Conservation (phyloP, 2,888 invertebrate genomes). For the Pemphredon lugubris region DNA sequence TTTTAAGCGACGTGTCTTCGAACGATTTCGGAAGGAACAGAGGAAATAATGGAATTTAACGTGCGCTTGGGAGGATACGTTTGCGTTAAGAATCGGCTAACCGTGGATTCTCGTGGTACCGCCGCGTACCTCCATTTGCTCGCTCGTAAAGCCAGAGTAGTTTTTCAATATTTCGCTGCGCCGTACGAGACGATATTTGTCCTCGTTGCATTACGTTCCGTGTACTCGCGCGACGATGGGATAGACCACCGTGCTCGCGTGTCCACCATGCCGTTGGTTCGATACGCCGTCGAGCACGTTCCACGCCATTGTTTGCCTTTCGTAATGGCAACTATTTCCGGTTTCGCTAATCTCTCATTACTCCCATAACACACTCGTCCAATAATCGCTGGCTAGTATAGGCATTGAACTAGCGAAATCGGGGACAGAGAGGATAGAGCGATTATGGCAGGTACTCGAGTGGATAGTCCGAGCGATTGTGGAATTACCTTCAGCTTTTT, state of each 20-base stretch:
- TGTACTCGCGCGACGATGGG: constrained; percentile 18
- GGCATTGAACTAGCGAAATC: constrained; percentile 10
- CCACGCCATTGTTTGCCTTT: constrained; percentile 59
- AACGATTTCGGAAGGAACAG: neutral
- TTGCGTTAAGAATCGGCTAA: too few species aligned
- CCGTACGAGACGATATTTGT: constrained; percentile 28
- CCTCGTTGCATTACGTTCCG: constrained; percentile 15
- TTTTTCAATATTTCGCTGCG: constrained; percentile 38
- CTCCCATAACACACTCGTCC: constrained; percentile 44
- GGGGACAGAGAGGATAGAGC: neutral
- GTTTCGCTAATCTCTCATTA: constrained; percentile 59
- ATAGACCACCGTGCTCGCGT: constrained; percentile 40
- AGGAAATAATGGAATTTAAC: too few species aligned
- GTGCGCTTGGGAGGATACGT: too few species aligned
- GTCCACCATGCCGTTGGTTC: constrained; percentile 30
- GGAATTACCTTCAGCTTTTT: constrained; percentile 17
- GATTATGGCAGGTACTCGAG: constrained; percentile 26
- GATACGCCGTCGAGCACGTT: constrained; percentile 55
- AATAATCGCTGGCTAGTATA: constrained; percentile 34
- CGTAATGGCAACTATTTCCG: constrained; percentile 58
- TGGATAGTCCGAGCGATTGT: neutral
- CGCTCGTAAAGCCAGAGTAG: neutral
- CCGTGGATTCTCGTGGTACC: too few species aligned
- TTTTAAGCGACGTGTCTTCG: neutral
- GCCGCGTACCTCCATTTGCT: constrained; percentile 29